Evolutionary conservation across 2,113 vertebrate species (phyloP).

Genomic region (Chaetops frenatus): DNA sequence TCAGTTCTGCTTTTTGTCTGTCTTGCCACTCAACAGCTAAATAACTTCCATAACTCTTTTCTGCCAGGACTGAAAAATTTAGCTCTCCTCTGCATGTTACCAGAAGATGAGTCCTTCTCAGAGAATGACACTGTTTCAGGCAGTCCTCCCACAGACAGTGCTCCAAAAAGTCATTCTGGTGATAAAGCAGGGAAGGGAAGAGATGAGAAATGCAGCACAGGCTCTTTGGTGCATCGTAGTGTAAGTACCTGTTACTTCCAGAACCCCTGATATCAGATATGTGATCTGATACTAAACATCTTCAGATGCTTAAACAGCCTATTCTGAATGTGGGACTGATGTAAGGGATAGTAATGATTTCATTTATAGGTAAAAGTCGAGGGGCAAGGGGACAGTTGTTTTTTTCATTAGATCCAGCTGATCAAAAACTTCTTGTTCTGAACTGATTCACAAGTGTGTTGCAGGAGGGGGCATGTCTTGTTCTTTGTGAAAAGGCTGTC

Average conservation of each 20-base stretch:
- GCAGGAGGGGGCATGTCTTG: neutral
- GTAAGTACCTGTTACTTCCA: constrained; percentile 3
- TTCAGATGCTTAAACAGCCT: neutral
- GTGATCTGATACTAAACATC: neutral
- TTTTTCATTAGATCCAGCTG: neutral
- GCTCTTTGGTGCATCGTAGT: neutral
- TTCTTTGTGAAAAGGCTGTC: neutral
- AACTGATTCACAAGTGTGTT: neutral
- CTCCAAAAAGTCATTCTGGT: neutral
- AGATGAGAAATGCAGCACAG: neutral
- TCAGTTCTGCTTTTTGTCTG: neutral
- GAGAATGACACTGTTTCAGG: constrained; percentile 64
- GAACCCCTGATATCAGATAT: neutral
- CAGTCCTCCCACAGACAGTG: constrained; percentile 10
- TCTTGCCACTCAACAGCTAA: neutral
- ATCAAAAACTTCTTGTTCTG: neutral
- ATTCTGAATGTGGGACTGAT: neutral
- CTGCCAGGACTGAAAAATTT: constrained; percentile 82
- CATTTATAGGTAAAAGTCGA: neutral
- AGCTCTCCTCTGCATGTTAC: constrained; percentile 85
- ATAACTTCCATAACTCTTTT: neutral
- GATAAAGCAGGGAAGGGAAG: neutral
- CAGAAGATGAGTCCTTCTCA: constrained; percentile 74
- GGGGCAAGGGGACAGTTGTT: neutral
- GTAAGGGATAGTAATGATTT: neutral